phyloP scores from a whole-genome alignment of 2,797 vertebrate species.

The Betta splendens region DNA sequence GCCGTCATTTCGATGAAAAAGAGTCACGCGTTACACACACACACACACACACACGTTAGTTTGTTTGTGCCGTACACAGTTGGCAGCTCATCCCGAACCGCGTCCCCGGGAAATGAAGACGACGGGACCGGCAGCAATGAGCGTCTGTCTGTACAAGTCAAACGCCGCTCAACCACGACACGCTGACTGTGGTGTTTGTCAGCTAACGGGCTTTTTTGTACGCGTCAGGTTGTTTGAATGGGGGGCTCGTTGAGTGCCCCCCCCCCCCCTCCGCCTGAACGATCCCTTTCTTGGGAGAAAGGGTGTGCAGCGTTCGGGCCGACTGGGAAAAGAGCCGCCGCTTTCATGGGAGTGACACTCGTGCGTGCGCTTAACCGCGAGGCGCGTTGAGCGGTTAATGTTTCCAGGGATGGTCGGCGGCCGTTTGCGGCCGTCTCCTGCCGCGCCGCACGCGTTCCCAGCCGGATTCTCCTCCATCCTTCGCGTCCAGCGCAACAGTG shows the following conservation, averaged over 20 bases:
- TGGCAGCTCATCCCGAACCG: conserved; percentile 33
- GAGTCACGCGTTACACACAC: fast-evolving
- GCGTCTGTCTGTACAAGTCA: no score
- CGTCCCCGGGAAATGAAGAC: conserved; percentile 25
- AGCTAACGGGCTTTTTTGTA: conserved; percentile 1
- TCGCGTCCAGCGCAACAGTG: conserved; percentile 26
- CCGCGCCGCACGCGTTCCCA: conserved; percentile 14
- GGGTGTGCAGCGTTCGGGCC: conserved; percentile 58
- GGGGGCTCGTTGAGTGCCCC: not conserved
- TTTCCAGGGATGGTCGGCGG: not conserved
- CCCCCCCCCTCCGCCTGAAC: conserved; percentile 63
- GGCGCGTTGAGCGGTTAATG: no score
- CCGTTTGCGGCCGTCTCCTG: not conserved
- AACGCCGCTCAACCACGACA: no score
- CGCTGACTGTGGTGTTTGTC: not conserved
- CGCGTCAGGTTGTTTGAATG: conserved; percentile 17
- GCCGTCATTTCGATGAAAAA: not conserved
- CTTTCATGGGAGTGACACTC: conserved; percentile 26
- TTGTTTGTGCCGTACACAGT: not conserved
- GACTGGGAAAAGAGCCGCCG: conserved; percentile 50
- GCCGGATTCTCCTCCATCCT: not conserved
- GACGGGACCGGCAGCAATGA: no score
- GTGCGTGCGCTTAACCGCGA: conserved; percentile 14
- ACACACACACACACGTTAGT: not conserved
- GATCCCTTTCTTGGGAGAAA: conserved; percentile 47